Base-by-base conservation (phyloP, 2,888 invertebrate species). In the Oxyteleia sp. region DNA sequence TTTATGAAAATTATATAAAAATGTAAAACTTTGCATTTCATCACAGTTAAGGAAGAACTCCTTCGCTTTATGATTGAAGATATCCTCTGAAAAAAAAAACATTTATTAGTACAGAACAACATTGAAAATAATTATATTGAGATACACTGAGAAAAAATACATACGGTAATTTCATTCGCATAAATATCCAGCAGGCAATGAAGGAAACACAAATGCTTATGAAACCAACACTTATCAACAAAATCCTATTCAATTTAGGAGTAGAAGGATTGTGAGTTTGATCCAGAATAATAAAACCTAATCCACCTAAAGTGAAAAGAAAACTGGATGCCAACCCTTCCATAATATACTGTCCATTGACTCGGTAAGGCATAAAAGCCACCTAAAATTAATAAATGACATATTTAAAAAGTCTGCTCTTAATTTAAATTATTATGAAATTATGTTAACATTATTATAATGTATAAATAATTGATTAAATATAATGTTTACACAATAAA, bases 321-420 rank as follows among this genome's bases (percentile, higher is more conserved):
- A 99, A 99, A 93, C 98, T 98, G 10, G 99, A 98, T 0, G 99
- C 99, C 82, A 99, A 94, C 0, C 99, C 99, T 94, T 99, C 99
- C 98, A 99, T 99, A 72, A 99, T 99, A 92, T 99, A 99, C 93
- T 99, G 99, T 0, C 99, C 99, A 94, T 99, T 99, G 0, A 99
- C 98, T 86, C 99, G 95, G 93, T 99, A 99, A 0, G 99, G 99
- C 98, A 99, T 98, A 92, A 99, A 99, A 0, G 99, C 99, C 4
- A 98, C 97, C 96, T 96, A 91, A 68, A 87, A 71, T 59, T 69
- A 84, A 75, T 29, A 63, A 75, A 23, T 23, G 2, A 23, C 5
- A 23, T 23, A 23, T 23, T 23, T n/a, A n/a, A n/a, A n/a, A n/a
- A n/a, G n/a, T n/a, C n/a, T n/a, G n/a, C n/a, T n/a, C n/a, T n/a